Conservation (phyloP, 2,113 vertebrate species). For the Ciconia maguari region DNA sequence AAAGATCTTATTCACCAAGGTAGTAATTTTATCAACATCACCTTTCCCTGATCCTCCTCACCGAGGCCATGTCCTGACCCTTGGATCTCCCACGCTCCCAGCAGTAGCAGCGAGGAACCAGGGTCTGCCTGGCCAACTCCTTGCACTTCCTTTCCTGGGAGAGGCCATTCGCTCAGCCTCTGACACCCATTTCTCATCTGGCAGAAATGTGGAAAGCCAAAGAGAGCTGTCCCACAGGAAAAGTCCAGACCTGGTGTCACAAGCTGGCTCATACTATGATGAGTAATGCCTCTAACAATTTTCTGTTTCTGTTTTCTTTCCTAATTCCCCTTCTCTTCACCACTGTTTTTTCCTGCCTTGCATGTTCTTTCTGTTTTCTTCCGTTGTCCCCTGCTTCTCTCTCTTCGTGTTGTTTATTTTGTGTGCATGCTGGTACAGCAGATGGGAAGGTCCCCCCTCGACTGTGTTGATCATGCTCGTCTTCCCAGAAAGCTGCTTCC, state of each 20-base stretch:
- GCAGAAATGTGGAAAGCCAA: not conserved
- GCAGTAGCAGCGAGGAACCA: not conserved
- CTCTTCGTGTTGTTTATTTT: not conserved
- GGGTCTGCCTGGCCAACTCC: not conserved
- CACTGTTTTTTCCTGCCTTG: not conserved
- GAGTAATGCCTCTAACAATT: not conserved
- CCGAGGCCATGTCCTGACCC: not conserved
- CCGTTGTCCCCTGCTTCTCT: not conserved
- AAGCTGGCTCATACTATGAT: not conserved
- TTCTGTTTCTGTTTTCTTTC: not conserved
- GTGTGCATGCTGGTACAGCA: not conserved
- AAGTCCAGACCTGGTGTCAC: not conserved
- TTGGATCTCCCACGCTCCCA: not conserved
- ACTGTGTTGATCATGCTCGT: not conserved
- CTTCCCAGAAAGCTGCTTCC: not conserved
- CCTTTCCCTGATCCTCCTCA: not conserved
- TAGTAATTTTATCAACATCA: not conserved
- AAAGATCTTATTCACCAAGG: not conserved
- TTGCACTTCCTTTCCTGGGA: not conserved
- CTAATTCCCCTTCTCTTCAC: not conserved
- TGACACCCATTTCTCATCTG: not conserved
- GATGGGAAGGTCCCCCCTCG: not conserved
- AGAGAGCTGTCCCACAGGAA: not conserved
- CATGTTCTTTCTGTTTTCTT: not conserved
- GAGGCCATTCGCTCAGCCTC: not conserved